phyloP scores from a whole-genome alignment of 2,888 invertebrate species.

The Drosophila barbarae region DNA sequence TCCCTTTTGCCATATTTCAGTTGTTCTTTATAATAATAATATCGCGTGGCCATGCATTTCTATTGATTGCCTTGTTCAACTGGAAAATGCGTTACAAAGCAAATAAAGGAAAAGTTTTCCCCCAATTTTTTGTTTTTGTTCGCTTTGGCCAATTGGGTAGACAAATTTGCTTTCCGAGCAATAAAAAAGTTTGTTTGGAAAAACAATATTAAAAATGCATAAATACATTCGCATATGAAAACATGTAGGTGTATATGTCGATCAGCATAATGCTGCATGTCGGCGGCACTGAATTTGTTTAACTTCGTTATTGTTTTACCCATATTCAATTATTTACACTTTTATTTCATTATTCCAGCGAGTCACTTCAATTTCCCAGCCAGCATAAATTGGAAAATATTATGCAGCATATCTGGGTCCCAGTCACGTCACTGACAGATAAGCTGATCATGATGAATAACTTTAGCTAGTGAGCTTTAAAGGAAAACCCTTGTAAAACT shows the following conservation, averaged over 20 bases:
- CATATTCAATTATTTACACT: conserved; percentile 29
- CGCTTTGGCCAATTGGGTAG: conserved; percentile 30
- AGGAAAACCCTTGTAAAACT: background rate
- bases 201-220: conserved; percentile 47
- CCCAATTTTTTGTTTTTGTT: conserved; percentile 5
- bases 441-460: conserved; percentile 1
- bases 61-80: conserved; percentile 60
- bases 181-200: conserved; percentile 32
- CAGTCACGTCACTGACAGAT: conserved; percentile 1
- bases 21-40: conserved; percentile 51
- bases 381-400: conserved; percentile 14
- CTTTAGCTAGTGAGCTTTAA: background rate
- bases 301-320: conserved; percentile 16
- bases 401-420: conserved; percentile 7
- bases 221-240: conserved; percentile 19
- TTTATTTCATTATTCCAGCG: conserved; percentile 27
- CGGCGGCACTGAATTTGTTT: conserved; percentile 14
- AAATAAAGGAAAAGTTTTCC: conserved; percentile 19
- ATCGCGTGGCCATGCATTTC: conserved; percentile 37
- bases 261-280: conserved; percentile 11
- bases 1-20: background rate
- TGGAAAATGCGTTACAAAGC: conserved; percentile 45
- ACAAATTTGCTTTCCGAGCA: conserved; percentile 29
- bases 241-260: conserved; percentile 11
- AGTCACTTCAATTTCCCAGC: conserved; percentile 8